These are phyloP conservation scores for Trissolcus basalis DNA, from an alignment of 1,140 invertebrate genomes.

Conservation along the genomic window DNA sequence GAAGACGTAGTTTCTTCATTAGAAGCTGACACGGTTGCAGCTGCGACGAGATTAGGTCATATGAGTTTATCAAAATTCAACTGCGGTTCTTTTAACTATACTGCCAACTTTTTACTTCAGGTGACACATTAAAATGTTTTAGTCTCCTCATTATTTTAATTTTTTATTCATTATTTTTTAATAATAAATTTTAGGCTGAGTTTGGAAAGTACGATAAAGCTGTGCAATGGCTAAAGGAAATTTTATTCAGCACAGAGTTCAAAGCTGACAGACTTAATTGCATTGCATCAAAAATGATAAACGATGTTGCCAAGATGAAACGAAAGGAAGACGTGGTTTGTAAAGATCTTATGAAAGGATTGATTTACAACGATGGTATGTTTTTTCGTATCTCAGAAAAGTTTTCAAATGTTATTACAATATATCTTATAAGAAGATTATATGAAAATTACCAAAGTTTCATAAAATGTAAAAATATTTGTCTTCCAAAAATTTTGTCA, in stretches of 20 bases:
- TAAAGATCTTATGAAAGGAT: slow-evolving; percentile 79
- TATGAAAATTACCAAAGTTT: too few relatives aligned
- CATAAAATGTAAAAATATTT: background rate
- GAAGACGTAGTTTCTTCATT: slow-evolving; percentile 86
- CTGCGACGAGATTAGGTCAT: slow-evolving; percentile 80
- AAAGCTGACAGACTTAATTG: slow-evolving; percentile 85
- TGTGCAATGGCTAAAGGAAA: slow-evolving; percentile 85
- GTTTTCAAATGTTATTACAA: too few relatives aligned
- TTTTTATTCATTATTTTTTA: slow-evolving; percentile 7
- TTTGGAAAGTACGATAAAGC: slow-evolving; percentile 84
- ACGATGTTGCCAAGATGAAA: slow-evolving; percentile 85
- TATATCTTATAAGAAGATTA: too few relatives aligned
- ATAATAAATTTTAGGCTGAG: slow-evolving; percentile 81
- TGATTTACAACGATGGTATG: slow-evolving; percentile 80
- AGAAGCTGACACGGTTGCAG: slow-evolving; percentile 83
- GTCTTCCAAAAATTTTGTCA: background rate
- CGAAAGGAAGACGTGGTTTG: slow-evolving; percentile 80
- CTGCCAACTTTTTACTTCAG: slow-evolving; percentile 78
- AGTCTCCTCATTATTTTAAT: background rate
- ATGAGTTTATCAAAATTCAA: slow-evolving; percentile 76
- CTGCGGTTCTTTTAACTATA: slow-evolving; percentile 81
- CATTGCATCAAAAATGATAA: slow-evolving; percentile 84
- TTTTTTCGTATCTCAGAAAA: background rate
- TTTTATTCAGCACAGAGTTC: slow-evolving; percentile 84
- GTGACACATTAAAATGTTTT: slow-evolving; percentile 52